Base-by-base conservation (phyloP, 2,113 vertebrate species). In the Oenanthe oenanthe region DNA sequence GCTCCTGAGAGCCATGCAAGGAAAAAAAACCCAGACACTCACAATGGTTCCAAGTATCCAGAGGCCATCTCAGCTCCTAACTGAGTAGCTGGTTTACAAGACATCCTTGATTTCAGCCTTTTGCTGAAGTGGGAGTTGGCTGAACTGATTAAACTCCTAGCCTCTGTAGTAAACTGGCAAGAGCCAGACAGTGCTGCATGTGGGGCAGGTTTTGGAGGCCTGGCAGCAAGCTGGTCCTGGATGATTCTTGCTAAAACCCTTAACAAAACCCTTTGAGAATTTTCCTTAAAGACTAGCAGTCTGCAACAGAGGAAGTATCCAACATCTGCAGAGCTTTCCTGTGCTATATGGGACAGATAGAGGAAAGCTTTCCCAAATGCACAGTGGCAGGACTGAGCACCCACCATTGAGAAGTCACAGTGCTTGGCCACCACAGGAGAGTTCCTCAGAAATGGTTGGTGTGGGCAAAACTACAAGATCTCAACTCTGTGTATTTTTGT, bases 121-220 rank as follows among this genome's bases (percentile, higher is more conserved):
- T 89, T 81, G 7, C 9, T 8, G 5, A 63, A 63, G 4, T 3
- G 5, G 10, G 8, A 13, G 40, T 7, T 22, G 5, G 38, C 19
- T 34, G 61, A 85, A 47, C 6, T 42, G 29, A 28, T 57, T 45
- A 36, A 28, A 48, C 47, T 54, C 77, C 47, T 81, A 70, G 1
- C 10, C n/a, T 48, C n/a, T 4, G 1, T 45, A 74, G 62, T n/a
- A n/a, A n/a, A n/a, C 60, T 21, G 36, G n/a, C 42, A 53, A 45
- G 42, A 48, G 5, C 8, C 48, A 56, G 31, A 0, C 5, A 66
- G 42, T 7, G 8, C 16, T 70, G 22, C 1, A 2, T 1, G 1
- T 17, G 17, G 16, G n/a, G 28, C 28, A 65, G 50, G 60, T 21
- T 66, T 57, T 6, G 8, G 51, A 47, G 20, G 9, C 38, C 29